These are phyloP conservation scores for Colletes latitarsis DNA, from an alignment of 1,140 invertebrate genomes.

Conservation along the genomic window DNA sequence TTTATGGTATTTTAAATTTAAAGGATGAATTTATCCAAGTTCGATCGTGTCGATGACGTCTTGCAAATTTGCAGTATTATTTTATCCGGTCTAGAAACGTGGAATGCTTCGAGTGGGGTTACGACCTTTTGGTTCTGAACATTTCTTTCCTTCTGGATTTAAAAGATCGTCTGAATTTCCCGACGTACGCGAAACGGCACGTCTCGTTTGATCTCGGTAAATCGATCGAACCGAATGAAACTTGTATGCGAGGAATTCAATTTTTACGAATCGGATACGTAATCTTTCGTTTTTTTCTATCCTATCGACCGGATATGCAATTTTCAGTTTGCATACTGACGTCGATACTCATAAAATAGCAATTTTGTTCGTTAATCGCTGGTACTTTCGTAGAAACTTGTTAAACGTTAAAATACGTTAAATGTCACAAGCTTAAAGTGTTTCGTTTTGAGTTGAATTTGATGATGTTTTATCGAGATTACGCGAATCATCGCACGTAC, in stretches of 20 bases:
- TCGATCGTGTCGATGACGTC: neutral
- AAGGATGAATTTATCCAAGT: too few relatives aligned
- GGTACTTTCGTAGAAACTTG: too few relatives aligned
- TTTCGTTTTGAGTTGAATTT: too few relatives aligned
- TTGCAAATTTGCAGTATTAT: neutral
- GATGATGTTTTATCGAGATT: conserved; percentile 8
- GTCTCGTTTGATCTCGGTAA: conserved; percentile 26
- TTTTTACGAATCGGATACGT: neutral
- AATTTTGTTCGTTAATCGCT: neutral
- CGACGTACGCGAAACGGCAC: neutral
- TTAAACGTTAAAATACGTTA: neutral
- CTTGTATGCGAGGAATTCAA: neutral
- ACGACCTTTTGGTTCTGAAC: neutral
- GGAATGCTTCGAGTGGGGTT: neutral
- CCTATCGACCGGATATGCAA: neutral
- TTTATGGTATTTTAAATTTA: too few relatives aligned
- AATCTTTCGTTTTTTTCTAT: neutral
- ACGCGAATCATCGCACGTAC: neutral
- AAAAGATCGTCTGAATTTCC: conserved; percentile 13
- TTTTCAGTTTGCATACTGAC: neutral
- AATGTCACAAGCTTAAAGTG: too few relatives aligned
- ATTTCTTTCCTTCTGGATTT: neutral
- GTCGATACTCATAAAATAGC: neutral
- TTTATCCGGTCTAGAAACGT: neutral
- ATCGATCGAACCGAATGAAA: neutral